These are phyloP conservation scores for Tauraco erythrolophus DNA, from an alignment of 2,113 vertebrate species.

Conservation along the genomic window DNA sequence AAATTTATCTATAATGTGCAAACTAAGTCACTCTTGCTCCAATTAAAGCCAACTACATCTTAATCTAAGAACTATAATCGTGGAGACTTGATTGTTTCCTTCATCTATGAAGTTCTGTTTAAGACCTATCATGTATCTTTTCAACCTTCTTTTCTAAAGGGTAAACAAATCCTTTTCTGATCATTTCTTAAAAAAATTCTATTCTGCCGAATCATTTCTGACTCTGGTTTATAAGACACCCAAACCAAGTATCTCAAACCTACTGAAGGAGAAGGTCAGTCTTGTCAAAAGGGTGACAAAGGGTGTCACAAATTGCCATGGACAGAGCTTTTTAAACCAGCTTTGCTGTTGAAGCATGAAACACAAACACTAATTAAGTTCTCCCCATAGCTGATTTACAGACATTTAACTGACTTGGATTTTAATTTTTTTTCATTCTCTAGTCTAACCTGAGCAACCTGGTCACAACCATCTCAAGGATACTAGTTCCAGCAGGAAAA, in stretches of 20 bases:
- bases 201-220: not conserved
- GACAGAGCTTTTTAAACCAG: not conserved
- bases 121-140: not conserved
- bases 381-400: not conserved
- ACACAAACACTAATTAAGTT: not conserved
- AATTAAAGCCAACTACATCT: not conserved
- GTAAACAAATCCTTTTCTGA: not conserved
- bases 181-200: not conserved
- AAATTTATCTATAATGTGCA: accelerated
- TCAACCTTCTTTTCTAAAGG: not conserved
- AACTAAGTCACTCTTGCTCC: not conserved
- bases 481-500: not conserved
- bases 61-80: not conserved
- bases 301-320: not conserved
- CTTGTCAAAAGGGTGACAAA: not conserved
- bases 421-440: not conserved
- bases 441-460: not conserved
- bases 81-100: not conserved
- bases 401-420: not conserved
- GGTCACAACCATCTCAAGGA: not conserved
- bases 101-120: not conserved
- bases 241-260: not conserved
- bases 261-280: not conserved
- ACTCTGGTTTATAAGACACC: not conserved
- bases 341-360: not conserved